phyloP scores from a whole-genome alignment of 2,113 vertebrate species.

The Gnathonemus echidnorhynchus region DNA sequence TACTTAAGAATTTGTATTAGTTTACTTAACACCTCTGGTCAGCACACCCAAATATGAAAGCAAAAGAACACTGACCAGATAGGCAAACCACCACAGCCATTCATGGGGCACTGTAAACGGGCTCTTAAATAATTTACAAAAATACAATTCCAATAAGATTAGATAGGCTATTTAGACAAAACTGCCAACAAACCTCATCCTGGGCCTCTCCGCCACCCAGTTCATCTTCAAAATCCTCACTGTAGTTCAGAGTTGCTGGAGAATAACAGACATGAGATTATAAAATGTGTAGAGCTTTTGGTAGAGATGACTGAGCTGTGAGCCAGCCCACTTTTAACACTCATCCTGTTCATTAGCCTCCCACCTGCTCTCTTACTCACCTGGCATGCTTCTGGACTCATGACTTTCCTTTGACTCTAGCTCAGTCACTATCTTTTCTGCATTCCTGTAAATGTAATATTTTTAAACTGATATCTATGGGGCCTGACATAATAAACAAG shows the following conservation, averaged over 20 bases:
- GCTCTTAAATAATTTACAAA: neutral
- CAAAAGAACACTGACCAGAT: no score
- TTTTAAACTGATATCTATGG: neutral
- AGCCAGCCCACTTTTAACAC: neutral
- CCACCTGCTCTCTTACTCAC: conserved; percentile 21
- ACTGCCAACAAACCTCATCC: conserved; percentile 37
- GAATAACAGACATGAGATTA: neutral
- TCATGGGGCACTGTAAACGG: neutral
- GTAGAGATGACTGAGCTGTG: neutral
- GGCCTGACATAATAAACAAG: neutral
- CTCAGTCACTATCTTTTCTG: conserved; percentile 22
- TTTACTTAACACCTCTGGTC: neutral
- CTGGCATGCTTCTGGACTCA: conserved; percentile 27
- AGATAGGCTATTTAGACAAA: neutral
- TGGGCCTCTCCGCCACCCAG: conserved; percentile 36
- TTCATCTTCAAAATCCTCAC: conserved; percentile 84
- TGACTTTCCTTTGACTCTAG: conserved; percentile 10
- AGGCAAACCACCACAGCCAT: neutral
- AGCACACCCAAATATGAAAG: no score
- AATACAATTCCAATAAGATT: no score
- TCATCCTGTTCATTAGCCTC: neutral
- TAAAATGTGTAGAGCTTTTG: neutral
- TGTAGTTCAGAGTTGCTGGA: conserved; percentile 64
- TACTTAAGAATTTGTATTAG: neutral
- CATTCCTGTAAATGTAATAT: conserved; percentile 30